Conservation (phyloP, 2,797 vertebrate species). For the Tapera naevia region DNA sequence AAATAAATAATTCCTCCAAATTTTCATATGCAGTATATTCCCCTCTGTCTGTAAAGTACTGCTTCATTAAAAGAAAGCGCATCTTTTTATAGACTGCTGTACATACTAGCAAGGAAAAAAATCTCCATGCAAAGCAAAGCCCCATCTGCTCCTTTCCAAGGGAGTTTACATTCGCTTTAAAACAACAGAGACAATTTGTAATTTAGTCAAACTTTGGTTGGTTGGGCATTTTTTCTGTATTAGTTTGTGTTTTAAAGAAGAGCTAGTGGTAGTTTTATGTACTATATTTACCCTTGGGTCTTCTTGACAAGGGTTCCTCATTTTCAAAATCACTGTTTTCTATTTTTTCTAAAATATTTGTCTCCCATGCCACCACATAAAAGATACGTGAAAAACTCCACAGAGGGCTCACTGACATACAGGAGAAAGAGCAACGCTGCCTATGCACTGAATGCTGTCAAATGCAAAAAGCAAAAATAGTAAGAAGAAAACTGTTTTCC, state of each 20-base stretch:
- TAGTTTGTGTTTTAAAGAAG: neutral
- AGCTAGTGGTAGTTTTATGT: neutral
- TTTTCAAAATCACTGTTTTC: neutral
- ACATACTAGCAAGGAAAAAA: neutral
- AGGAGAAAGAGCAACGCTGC: neutral
- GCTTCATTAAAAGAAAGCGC: neutral
- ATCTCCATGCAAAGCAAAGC: neutral
- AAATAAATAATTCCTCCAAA: neutral
- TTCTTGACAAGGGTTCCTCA: neutral
- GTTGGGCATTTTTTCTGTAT: neutral
- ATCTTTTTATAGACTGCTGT: neutral
- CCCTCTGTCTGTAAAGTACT: neutral
- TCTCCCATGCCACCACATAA: neutral
- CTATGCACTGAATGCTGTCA: neutral
- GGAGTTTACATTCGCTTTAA: neutral
- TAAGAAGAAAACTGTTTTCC: neutral
- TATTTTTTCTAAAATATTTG: neutral
- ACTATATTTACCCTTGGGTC: neutral
- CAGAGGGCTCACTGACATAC: neutral
- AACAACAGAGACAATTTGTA: neutral
- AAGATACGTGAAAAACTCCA: accelerated
- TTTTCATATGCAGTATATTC: neutral
- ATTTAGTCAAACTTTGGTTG: neutral
- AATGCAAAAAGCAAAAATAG: neutral
- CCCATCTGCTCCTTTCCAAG: slow-evolving; percentile 20